Evolutionary conservation across 2,888 invertebrate species (phyloP).

Genomic region (Tinea semifulvella): DNA sequence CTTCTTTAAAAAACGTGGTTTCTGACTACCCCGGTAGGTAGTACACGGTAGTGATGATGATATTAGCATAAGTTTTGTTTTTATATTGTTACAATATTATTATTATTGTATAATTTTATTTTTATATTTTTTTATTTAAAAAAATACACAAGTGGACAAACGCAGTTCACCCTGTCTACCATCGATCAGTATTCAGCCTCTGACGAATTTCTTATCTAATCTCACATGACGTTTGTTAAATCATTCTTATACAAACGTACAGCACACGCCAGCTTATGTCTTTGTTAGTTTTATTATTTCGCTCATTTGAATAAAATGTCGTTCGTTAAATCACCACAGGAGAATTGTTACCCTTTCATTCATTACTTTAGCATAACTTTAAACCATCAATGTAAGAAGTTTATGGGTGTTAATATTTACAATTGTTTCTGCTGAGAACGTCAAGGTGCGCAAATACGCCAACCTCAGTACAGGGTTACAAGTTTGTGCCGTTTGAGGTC

Average conservation of each 20-base stretch:
- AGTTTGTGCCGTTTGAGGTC: too few species aligned
- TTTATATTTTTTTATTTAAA: too few species aligned
- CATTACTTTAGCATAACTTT: neutral
- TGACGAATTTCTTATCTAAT: slow-evolving; percentile 12
- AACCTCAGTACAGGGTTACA: too few species aligned
- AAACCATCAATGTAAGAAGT: neutral
- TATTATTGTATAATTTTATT: too few species aligned
- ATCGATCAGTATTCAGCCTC: slow-evolving; percentile 7
- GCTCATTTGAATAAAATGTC: slow-evolving; percentile 4
- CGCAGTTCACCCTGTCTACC: neutral
- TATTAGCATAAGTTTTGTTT: too few species aligned
- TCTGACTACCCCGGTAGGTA: too few species aligned
- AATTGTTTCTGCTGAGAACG: too few species aligned
- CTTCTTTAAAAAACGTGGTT: too few species aligned
- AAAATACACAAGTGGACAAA: neutral
- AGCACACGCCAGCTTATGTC: neutral
- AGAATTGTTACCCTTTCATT: neutral
- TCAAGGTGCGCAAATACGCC: too few species aligned
- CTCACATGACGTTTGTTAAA: slow-evolving; percentile 12
- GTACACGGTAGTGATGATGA: too few species aligned
- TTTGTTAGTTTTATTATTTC: neutral
- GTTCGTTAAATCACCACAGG: neutral
- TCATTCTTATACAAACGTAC: slow-evolving; percentile 1
- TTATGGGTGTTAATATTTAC: too few species aligned
- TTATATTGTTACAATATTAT: too few species aligned